Evolutionary conservation across 2,797 vertebrate species (phyloP).

Genomic region (Graptemys geographica): DNA sequence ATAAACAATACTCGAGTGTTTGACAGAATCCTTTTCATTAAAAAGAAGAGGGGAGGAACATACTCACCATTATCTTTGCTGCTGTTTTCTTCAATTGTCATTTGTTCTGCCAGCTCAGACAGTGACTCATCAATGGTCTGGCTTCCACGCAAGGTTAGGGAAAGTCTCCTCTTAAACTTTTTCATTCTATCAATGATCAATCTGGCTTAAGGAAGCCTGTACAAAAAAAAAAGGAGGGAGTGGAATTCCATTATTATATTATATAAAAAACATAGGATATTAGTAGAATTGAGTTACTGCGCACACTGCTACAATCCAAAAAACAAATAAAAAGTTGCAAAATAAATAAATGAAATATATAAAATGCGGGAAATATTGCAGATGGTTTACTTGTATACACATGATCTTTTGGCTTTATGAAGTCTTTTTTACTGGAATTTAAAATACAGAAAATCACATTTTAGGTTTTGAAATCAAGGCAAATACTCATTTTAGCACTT

Average conservation of each 20-base stretch:
- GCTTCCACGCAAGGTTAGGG: constrained; percentile 95
- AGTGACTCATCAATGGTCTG: constrained; percentile 97
- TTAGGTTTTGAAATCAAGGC: background rate
- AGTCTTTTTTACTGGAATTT: no score
- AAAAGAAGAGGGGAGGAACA: background rate
- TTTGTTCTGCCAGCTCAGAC: constrained; percentile 97
- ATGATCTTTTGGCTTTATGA: no score
- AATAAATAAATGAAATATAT: no score
- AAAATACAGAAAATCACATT: background rate
- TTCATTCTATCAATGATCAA: constrained; percentile 94
- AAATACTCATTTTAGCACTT: background rate
- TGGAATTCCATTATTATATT: background rate
- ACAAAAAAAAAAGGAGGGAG: constrained; percentile 42
- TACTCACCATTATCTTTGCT: constrained; percentile 95
- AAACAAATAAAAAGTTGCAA: no score
- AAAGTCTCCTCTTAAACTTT: constrained; percentile 97
- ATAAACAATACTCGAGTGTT: background rate
- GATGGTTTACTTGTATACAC: no score
- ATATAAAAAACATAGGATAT: background rate
- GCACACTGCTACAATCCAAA: no score
- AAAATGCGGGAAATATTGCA: no score
- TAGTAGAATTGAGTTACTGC: background rate
- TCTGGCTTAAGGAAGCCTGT: constrained; percentile 87
- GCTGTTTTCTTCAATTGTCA: constrained; percentile 98
- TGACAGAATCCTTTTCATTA: background rate